Conservation (phyloP, 2,797 vertebrate genomes). For the Steatocranus sp. region DNA sequence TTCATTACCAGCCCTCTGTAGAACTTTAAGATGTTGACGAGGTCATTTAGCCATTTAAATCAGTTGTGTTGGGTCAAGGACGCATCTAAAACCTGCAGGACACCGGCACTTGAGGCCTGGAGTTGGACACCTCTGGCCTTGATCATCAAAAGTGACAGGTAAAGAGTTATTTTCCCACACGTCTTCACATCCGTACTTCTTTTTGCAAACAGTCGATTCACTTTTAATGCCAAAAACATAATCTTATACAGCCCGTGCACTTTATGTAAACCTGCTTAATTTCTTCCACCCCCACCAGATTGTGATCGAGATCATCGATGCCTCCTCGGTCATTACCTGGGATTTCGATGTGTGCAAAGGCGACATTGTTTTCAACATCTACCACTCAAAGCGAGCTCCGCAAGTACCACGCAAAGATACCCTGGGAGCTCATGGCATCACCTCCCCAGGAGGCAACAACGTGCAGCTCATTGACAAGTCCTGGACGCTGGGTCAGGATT, state of each 20-base stretch:
- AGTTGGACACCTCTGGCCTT: not conserved
- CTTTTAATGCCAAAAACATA: not conserved
- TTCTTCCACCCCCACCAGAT: slow-evolving; percentile 64
- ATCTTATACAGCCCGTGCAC: not conserved
- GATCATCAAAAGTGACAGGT: not conserved
- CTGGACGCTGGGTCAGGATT: slow-evolving; percentile 92
- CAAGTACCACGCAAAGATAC: slow-evolving; percentile 90
- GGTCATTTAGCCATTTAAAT: not conserved
- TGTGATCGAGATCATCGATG: slow-evolving; percentile 92
- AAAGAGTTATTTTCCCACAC: not conserved
- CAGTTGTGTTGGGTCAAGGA: not conserved
- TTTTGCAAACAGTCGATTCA: not conserved
- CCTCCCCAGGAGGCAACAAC: slow-evolving; percentile 87
- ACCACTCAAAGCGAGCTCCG: slow-evolving; percentile 91
- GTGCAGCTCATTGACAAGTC: slow-evolving; percentile 92
- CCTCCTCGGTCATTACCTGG: slow-evolving; percentile 97
- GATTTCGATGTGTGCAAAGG: slow-evolving; percentile 98
- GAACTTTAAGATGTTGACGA: not conserved
- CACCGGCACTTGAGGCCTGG: accelerated
- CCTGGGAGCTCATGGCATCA: slow-evolving; percentile 86
- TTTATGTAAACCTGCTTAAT: not conserved
- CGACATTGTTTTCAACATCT: slow-evolving; percentile 96
- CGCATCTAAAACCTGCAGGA: not conserved
- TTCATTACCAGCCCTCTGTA: not conserved
- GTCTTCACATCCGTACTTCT: not conserved